Evolutionary conservation across 2,113 vertebrate genomes (phyloP).

Genomic region (Tylochromis polylepis): DNA sequence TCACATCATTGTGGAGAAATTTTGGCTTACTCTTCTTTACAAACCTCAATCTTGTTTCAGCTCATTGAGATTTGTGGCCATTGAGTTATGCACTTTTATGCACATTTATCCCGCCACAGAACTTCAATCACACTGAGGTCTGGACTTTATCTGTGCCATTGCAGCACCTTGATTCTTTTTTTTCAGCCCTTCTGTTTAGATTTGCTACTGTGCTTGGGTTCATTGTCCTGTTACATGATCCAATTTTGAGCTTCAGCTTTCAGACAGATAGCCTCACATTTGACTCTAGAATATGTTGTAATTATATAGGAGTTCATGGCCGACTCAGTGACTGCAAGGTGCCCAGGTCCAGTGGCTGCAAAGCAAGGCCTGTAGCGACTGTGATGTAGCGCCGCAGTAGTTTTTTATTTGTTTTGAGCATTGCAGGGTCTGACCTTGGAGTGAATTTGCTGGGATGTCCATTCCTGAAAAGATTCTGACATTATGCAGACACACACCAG

Average conservation of each 20-base stretch:
- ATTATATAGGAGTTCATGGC: not conserved
- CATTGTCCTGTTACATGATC: not conserved
- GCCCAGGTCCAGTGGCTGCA: not conserved
- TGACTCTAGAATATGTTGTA: not conserved
- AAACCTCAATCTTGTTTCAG: not conserved
- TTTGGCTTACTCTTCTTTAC: not conserved
- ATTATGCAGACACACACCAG: not conserved
- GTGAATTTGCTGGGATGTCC: not conserved
- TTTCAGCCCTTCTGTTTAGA: not conserved
- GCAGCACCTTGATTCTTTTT: not conserved
- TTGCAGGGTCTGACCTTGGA: not conserved
- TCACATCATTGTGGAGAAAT: not conserved
- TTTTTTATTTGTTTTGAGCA: not conserved
- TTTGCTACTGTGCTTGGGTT: not conserved
- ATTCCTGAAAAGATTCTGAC: not conserved
- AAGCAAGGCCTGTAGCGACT: not conserved
- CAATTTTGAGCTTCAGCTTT: not conserved
- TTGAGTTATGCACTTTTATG: not conserved
- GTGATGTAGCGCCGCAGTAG: not conserved
- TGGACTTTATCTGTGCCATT: not conserved
- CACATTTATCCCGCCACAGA: fast-evolving
- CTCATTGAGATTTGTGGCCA: not conserved
- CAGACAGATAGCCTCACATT: not conserved
- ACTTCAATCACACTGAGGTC: not conserved
- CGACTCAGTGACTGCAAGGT: not conserved